Base-by-base conservation (phyloP, 2,113 vertebrate genomes). In the Pungitius pungitius region DNA sequence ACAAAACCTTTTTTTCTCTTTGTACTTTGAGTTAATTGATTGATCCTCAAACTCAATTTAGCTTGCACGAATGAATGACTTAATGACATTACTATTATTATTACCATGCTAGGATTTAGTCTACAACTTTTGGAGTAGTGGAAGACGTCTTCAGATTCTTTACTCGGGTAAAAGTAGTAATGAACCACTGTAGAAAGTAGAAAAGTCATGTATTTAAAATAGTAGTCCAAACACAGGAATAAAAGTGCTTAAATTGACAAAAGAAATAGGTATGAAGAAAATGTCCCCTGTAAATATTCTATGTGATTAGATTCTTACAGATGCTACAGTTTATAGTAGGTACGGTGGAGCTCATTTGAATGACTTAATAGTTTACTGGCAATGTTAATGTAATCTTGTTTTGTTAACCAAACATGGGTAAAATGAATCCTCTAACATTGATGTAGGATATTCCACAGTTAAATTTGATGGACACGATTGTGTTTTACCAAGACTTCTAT, bases 31-130 rank as follows among this genome's bases (percentile, higher is more conserved):
- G 43, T 73, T 24, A 81, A 73, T 45, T 81, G 30, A 63, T 59
- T 84, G 87, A 75, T 82, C 74, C 80, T 82, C 84, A 51, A 65
- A 66, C 52, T 57, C 37, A 71, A 70, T 14, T 78, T 13, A 63
- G 37, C 35, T 75, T 14, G 22, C 7, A 52, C 57, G 12, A 33
- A 69, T 75, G 2, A 67, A 70, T 39, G 11, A 52, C 51, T 72
- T 57, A 17, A 59, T 61, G 4, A 64, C 20, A 64, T 47, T 18
- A 14, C 17, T n/a, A n/a, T n/a, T n/a, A 60, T 52, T 26, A 72
- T 56, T 39, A 37, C 27, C 63, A 40, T 42, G 3, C 10, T 42
- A 54, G 15, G 42, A 45, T 73, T 42, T 26, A 33, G 26, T 54
- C 27, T 69, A 3, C 65, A 55, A 13, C 42, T 51, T 51, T 68